These are phyloP conservation scores for Cyrtorhinus lividipennis DNA, from an alignment of 1,140 invertebrate genomes.

Conservation along the genomic window DNA sequence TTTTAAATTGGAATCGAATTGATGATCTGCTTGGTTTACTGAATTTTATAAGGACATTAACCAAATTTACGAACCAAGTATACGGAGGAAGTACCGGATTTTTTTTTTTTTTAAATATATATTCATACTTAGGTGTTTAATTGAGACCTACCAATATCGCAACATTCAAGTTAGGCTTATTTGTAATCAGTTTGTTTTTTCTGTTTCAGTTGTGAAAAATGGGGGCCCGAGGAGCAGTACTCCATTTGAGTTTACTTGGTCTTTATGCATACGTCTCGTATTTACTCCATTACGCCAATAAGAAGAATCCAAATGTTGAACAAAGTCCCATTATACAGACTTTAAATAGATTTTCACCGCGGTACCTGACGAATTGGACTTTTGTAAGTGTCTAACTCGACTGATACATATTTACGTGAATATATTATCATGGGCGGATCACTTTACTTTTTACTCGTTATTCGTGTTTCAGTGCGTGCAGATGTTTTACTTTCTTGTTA, in stretches of 20 bases:
- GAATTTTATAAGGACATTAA: too few relatives aligned
- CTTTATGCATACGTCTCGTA: not conserved
- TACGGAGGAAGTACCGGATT: too few relatives aligned
- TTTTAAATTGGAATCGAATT: too few relatives aligned
- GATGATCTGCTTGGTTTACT: too few relatives aligned
- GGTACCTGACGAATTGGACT: conserved; percentile 23
- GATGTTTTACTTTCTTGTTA: conserved; percentile 54
- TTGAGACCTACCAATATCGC: too few relatives aligned
- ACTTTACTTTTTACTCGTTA: conserved; percentile 9
- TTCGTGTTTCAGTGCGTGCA: conserved; percentile 51
- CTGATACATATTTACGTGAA: not conserved
- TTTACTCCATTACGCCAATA: not conserved
- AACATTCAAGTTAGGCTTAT: too few relatives aligned
- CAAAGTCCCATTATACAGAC: not conserved
- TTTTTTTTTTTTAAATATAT: too few relatives aligned
- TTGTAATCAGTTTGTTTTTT: too few relatives aligned
- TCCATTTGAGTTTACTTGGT: not conserved
- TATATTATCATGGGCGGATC: not conserved
- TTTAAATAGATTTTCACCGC: conserved; percentile 4
- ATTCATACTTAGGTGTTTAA: too few relatives aligned
- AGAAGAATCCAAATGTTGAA: not conserved
- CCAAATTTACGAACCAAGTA: too few relatives aligned
- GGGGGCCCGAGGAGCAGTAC: not conserved
- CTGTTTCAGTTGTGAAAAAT: too few relatives aligned
- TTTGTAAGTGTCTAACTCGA: conserved; percentile 19